These are phyloP conservation scores for Globodera rostochiensis DNA, from an alignment of 1,140 invertebrate genomes.

Conservation along the genomic window DNA sequence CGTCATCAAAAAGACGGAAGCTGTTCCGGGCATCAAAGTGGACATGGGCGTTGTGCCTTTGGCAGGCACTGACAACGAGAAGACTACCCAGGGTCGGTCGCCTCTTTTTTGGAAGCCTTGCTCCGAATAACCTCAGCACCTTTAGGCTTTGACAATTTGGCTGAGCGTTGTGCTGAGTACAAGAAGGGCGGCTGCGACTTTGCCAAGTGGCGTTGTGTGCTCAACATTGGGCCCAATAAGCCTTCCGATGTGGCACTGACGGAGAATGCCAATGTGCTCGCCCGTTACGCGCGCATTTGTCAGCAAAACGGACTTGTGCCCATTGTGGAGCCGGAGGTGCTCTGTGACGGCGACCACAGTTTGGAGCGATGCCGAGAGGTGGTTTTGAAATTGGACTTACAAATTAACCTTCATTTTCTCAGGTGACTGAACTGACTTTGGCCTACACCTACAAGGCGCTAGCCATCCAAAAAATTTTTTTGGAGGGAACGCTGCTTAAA, in stretches of 20 bases:
- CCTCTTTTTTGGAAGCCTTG: too few relatives aligned
- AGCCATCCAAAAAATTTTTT: conserved; percentile 91
- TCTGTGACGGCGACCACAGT: conserved; percentile 88
- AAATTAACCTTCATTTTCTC: neutral
- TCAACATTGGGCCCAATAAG: conserved; percentile 87
- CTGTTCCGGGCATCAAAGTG: conserved; percentile 58
- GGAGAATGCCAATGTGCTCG: conserved; percentile 92
- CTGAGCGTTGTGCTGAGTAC: conserved; percentile 90
- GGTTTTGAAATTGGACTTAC: conserved; percentile 69
- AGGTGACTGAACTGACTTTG: conserved; percentile 72
- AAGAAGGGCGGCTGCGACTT: conserved; percentile 97
- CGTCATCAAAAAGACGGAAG: conserved; percentile 56
- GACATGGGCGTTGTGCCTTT: conserved; percentile 58
- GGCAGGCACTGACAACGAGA: conserved; percentile 84
- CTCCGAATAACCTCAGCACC: too few relatives aligned
- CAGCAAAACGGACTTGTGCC: conserved; percentile 92
- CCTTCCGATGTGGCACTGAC: conserved; percentile 86
- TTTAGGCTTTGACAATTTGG: conserved; percentile 84
- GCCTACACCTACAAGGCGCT: conserved; percentile 95
- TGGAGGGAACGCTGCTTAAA: conserved; percentile 97
- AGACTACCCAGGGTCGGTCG: conserved; percentile 78
- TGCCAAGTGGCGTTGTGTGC: conserved; percentile 95
- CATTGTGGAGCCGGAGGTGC: conserved; percentile 91
- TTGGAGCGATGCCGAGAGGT: conserved; percentile 85
- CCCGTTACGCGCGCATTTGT: conserved; percentile 92